Evolutionary conservation across 2,888 invertebrate genomes (phyloP), one percentile per base, ranked within the genome.

Genomic region (Lathronympha strigana): DNA sequence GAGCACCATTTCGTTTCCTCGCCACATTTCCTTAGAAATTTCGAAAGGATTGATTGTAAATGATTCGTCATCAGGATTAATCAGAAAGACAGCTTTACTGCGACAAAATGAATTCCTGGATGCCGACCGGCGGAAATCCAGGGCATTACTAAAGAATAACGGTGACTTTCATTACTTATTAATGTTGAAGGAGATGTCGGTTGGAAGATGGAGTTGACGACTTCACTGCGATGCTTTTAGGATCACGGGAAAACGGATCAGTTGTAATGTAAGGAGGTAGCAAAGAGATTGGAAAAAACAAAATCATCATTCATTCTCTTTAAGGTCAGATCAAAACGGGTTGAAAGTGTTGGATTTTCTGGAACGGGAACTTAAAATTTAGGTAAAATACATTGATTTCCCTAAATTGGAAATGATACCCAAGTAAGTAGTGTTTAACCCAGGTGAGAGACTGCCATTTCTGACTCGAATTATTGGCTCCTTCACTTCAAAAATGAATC

Each of bases 131-230:
- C 72, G 70, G 73, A 73, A 69, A 71, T 71, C 70, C 74, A 68
- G 66, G 61, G 67, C 69, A 69, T 73, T 72, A 71, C 19, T 67
- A 72, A 77, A 78, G 73, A 77, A 66, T 73, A 71, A 72, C 69
- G 73, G 40, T 69, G 73, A 73, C 74, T 77, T 75, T 76, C 73
- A 76, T 72, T 76, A 71, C 68, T 74, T 72, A 75, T 74, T 77
- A 74, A 79, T 79, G 76, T 68, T 54, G 63, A n/a, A 21, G 73
- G 77, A 72, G 68, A 67, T 81, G 77, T 76, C 69, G 36, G 63
- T 60, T 61, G 47, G 40, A 50, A 58, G 47, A 51, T 31, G 63
- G 31, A 28, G 49, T 5, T 25, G n/a, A n/a, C 3, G 15, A 47
- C 47, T 47, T 23, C 23, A 47, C n/a, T 21, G 45, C 13, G 13